phyloP scores from a whole-genome alignment of 2,888 invertebrate genomes.

The Drosophila buzzatii region DNA sequence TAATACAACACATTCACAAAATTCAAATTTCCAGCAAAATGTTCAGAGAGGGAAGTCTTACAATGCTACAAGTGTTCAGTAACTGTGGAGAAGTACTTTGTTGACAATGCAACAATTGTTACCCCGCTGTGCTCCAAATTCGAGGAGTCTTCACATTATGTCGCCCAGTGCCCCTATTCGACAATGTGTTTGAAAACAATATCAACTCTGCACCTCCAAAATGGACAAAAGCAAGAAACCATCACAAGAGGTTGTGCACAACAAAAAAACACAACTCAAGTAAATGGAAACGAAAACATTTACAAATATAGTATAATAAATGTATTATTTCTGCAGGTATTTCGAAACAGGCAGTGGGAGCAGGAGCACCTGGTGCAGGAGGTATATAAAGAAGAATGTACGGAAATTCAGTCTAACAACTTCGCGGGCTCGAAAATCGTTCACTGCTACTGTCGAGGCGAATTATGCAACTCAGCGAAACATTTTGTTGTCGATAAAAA shows the following conservation, averaged over 20 bases:
- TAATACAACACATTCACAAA: neutral
- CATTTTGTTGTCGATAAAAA: slow-evolving; percentile 73
- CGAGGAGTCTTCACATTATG: slow-evolving; percentile 89
- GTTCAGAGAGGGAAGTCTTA: slow-evolving; percentile 85
- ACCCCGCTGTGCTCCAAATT: slow-evolving; percentile 91
- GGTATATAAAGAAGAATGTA: slow-evolving; percentile 91
- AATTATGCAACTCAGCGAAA: slow-evolving; percentile 89
- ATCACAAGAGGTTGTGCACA: slow-evolving; percentile 89
- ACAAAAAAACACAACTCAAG: slow-evolving; percentile 88
- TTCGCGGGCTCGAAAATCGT: slow-evolving; percentile 78
- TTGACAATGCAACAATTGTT: slow-evolving; percentile 86
- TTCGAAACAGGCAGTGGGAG: slow-evolving; percentile 88
- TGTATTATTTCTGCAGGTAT: slow-evolving; percentile 84
- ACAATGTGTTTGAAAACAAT: slow-evolving; percentile 93
- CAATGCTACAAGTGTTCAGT: slow-evolving; percentile 91
- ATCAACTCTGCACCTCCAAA: slow-evolving; percentile 88
- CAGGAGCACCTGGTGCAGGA: slow-evolving; percentile 88
- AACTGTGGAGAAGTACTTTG: slow-evolving; percentile 86
- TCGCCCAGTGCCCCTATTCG: slow-evolving; percentile 92
- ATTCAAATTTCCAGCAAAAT: slow-evolving; percentile 62
- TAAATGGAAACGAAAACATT: slow-evolving; percentile 30
- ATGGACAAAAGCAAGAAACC: slow-evolving; percentile 86
- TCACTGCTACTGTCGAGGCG: slow-evolving; percentile 91
- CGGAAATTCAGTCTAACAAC: slow-evolving; percentile 88
- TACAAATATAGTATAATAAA: no score